Percentiles rank a stretch among this genome's conserved stretches.
Evolutionary conservation across 2,113 vertebrate species (phyloP).

Genomic region (Burhinus bistriatus): DNA sequence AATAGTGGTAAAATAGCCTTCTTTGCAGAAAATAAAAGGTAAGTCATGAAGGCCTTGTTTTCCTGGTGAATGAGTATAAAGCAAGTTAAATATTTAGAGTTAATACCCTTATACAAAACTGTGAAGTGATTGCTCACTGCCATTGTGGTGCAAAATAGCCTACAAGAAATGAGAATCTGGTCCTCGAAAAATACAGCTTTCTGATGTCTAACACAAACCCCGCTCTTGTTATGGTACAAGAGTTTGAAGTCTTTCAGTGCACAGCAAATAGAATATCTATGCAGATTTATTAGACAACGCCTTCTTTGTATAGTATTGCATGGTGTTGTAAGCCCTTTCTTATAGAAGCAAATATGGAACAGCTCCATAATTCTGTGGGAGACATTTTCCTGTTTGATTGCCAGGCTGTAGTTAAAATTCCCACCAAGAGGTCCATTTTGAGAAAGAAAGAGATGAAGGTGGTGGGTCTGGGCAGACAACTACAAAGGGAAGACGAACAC

Average conservation of each 20-base stretch:
- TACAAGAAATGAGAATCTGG: neutral
- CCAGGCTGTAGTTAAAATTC: slow-evolving; percentile 6
- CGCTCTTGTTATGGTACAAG: neutral
- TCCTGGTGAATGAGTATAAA: neutral
- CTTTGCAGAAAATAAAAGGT: neutral
- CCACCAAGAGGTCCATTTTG: neutral
- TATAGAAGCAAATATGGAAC: slow-evolving; percentile 39
- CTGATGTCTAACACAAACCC: neutral
- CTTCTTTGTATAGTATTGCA: slow-evolving; percentile 13
- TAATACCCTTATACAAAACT: neutral
- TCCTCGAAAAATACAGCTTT: neutral
- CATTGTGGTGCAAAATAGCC: neutral
- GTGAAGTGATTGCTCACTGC: neutral
- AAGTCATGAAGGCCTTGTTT: neutral
- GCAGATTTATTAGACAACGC: slow-evolving; percentile 31
- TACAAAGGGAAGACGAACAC: neutral
- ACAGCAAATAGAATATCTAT: neutral
- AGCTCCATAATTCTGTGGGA: slow-evolving; percentile 41
- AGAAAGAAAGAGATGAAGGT: neutral
- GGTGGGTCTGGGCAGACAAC: neutral
- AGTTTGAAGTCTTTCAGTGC: neutral
- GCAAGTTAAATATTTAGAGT: neutral
- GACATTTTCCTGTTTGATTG: slow-evolving; percentile 18
- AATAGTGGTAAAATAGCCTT: neutral
- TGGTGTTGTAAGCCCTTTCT: slow-evolving; percentile 27